Evolutionary conservation across 2,888 invertebrate genomes (phyloP).

Genomic region (Eristalis pertinax): DNA sequence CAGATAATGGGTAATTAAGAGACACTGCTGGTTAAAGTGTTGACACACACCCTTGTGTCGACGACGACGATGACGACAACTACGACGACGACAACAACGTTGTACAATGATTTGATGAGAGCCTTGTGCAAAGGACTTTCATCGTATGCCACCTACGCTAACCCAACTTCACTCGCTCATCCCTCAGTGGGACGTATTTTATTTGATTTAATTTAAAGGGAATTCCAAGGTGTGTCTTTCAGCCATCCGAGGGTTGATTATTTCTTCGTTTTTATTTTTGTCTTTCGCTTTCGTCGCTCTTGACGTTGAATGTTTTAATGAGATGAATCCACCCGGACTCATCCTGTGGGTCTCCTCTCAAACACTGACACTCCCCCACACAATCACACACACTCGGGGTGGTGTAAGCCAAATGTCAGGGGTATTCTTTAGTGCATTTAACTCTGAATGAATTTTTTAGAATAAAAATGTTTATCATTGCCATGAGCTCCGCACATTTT

Average conservation of each 20-base stretch:
- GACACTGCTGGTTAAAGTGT: conserved; percentile 72
- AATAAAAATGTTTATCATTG: conserved; percentile 34
- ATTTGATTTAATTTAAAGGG: conserved; percentile 69
- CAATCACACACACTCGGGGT: background rate
- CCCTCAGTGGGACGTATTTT: conserved; percentile 48
- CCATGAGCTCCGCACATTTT: conserved; percentile 4
- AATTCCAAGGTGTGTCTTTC: conserved; percentile 59
- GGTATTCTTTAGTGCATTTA: conserved; percentile 56
- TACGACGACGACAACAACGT: conserved; percentile 41
- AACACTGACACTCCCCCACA: background rate
- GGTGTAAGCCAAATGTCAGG: conserved; percentile 19
- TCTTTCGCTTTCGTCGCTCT: background rate
- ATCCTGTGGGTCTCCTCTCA: background rate
- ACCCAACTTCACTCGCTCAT: conserved; percentile 15
- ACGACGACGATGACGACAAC: conserved; percentile 29
- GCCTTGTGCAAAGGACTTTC: conserved; percentile 41
- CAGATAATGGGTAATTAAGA: conserved; percentile 72
- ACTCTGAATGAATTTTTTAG: conserved; percentile 24
- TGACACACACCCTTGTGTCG: conserved; percentile 69
- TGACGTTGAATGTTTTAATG: conserved; percentile 44
- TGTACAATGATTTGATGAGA: conserved; percentile 50
- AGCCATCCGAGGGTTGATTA: conserved; percentile 5
- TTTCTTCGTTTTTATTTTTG: conserved; percentile 1
- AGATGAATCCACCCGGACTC: conserved; percentile 35
- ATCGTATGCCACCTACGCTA: conserved; percentile 10